Evolutionary conservation across 2,113 vertebrate genomes (phyloP).

Genomic region (Candoia aspera): DNA sequence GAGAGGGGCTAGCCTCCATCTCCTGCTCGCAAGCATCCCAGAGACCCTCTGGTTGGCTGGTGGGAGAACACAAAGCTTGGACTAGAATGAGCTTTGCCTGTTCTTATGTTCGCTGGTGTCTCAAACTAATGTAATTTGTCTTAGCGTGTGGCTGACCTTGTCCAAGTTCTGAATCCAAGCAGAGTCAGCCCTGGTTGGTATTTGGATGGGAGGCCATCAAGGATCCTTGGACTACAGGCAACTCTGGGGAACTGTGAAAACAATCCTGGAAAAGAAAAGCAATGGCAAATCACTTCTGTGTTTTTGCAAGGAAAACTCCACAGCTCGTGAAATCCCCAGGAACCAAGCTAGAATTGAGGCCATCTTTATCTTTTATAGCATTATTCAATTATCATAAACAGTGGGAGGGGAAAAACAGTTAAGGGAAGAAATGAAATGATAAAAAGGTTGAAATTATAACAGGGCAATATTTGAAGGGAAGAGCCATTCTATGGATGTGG

Average conservation of each 20-base stretch:
- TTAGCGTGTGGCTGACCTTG: background rate
- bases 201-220: background rate
- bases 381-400: background rate
- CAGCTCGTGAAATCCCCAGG: background rate
- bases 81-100: background rate
- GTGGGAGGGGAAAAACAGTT: background rate
- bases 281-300: background rate
- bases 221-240: background rate
- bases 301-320: background rate
- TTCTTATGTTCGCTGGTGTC: background rate
- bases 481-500: background rate
- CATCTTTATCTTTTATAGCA: background rate
- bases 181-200: background rate
- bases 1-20: background rate
- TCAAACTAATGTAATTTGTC: background rate
- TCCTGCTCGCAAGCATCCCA: background rate
- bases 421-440: background rate
- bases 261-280: background rate
- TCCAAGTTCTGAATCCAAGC: background rate
- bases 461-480: background rate
- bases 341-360: background rate
- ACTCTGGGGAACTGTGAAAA: too few relatives aligned
- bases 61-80: background rate
- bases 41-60: background rate
- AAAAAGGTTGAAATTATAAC: background rate